Percentiles rank a stretch among this genome's conserved stretches.
Conservation (phyloP, 2,888 invertebrate species). For the Tridacna gigas region DNA sequence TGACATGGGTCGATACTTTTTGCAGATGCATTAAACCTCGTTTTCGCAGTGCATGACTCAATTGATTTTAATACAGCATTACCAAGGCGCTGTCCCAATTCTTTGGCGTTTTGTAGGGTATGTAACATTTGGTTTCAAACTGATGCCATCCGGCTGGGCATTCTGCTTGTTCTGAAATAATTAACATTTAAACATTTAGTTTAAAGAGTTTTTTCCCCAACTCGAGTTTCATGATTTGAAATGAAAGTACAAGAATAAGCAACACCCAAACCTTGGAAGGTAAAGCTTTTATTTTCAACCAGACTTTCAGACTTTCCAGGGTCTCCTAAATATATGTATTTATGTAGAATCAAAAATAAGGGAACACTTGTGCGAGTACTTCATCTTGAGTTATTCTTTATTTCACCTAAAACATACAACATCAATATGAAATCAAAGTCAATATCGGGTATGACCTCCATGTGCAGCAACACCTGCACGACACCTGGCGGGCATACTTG, state of each 20-base stretch:
- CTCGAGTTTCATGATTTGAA: not conserved
- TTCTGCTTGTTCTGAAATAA: not conserved
- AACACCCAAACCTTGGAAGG: too few species aligned
- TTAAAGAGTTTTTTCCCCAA: not conserved
- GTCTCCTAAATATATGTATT: too few species aligned
- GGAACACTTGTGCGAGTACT: too few species aligned
- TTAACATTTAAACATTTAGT: not conserved
- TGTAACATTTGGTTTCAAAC: slow-evolving; percentile 2
- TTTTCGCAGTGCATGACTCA: not conserved
- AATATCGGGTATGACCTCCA: too few species aligned
- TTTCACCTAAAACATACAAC: too few species aligned
- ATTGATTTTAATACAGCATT: too few species aligned
- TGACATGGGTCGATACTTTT: not conserved
- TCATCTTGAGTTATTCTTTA: too few species aligned
- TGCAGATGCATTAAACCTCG: not conserved
- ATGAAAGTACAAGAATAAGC: not conserved
- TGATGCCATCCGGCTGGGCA: not conserved
- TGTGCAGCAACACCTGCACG: too few species aligned
- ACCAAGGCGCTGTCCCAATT: slow-evolving; percentile 6
- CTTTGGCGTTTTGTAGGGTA: not conserved
- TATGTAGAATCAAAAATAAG: not conserved
- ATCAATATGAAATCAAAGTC: too few species aligned
- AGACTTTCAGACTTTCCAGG: too few species aligned
- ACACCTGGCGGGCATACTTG: too few species aligned
- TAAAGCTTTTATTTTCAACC: too few species aligned